Percentiles rank a stretch among this genome's conserved stretches.
Conservation (phyloP, 2,888 invertebrate genomes). For the Himalopsyche kuldschensis region DNA sequence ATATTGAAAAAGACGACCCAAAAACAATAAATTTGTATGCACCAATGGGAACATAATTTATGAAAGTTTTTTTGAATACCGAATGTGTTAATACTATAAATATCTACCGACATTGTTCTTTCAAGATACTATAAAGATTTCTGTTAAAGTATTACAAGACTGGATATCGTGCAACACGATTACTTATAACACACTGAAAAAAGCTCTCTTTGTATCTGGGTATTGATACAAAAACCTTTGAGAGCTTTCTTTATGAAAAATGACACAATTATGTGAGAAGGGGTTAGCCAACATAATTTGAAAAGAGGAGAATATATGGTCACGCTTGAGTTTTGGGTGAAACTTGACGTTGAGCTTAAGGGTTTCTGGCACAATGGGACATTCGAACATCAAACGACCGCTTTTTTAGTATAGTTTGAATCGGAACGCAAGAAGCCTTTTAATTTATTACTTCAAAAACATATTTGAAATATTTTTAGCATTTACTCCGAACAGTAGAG, state of each 20-base stretch:
- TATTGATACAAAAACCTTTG: not conserved
- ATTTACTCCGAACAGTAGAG: too few species aligned
- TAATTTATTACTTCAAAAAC: not conserved
- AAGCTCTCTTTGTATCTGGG: not conserved
- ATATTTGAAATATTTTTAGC: not conserved
- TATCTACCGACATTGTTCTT: not conserved
- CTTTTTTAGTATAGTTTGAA: not conserved
- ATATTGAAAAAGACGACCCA: too few species aligned
- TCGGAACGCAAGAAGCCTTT: not conserved
- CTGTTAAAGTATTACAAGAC: not conserved
- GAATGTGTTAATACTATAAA: too few species aligned
- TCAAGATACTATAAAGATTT: not conserved
- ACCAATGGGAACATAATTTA: too few species aligned
- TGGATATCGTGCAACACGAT: not conserved
- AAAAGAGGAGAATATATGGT: not conserved
- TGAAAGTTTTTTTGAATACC: too few species aligned
- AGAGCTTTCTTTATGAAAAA: not conserved
- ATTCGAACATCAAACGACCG: slow-evolving; percentile 4
- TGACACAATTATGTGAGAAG: not conserved
- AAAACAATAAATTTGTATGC: too few species aligned
- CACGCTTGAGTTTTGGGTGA: not conserved
- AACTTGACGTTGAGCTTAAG: not conserved
- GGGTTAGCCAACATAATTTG: not conserved
- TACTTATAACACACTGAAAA: not conserved
- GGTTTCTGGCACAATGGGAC: not conserved